Percentiles rank a stretch among this genome's conserved stretches.
Conservation (phyloP, 2,888 invertebrate species). For the Nemurella pictetii region DNA sequence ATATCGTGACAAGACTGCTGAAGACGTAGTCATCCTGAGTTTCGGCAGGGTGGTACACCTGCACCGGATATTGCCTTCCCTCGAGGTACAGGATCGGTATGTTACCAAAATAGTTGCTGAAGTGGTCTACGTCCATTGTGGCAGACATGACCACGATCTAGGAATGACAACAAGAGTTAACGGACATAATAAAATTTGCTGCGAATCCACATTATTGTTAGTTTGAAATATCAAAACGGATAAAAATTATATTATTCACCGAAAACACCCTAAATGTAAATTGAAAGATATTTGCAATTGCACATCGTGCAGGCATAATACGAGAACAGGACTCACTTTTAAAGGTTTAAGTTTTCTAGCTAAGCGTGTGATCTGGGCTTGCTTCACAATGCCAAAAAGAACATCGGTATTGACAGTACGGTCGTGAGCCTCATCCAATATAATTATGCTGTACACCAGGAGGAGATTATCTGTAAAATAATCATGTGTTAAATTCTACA, state of each 20-base stretch:
- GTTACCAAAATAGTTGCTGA: constrained; percentile 84
- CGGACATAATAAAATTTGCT: too few species aligned
- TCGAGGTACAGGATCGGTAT: constrained; percentile 87
- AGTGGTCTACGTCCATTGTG: constrained; percentile 94
- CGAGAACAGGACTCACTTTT: constrained; percentile 67
- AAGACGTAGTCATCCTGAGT: constrained; percentile 82
- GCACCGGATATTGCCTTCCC: constrained; percentile 83
- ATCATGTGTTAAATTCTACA: too few species aligned
- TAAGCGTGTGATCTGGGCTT: constrained; percentile 76
- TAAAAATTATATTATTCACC: too few species aligned
- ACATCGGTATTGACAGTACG: constrained; percentile 93
- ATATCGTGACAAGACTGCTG: constrained; percentile 81
- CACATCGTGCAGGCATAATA: too few species aligned
- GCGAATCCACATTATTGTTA: too few species aligned
- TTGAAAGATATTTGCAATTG: too few species aligned
- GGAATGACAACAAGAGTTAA: too few species aligned
- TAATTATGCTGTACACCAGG: constrained; percentile 76
- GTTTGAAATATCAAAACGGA: too few species aligned
- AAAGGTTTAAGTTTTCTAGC: constrained; percentile 62
- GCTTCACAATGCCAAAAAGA: constrained; percentile 88
- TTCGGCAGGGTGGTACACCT: constrained; percentile 70
- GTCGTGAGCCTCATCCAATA: constrained; percentile 95
- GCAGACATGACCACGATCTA: constrained; percentile 91
- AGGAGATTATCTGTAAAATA: constrained; percentile 66
- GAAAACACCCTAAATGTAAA: too few species aligned